Evolutionary conservation across 1,140 invertebrate genomes (phyloP), one percentile per base, ranked within the genome.

Genomic region (Lasioglossum albipes): DNA sequence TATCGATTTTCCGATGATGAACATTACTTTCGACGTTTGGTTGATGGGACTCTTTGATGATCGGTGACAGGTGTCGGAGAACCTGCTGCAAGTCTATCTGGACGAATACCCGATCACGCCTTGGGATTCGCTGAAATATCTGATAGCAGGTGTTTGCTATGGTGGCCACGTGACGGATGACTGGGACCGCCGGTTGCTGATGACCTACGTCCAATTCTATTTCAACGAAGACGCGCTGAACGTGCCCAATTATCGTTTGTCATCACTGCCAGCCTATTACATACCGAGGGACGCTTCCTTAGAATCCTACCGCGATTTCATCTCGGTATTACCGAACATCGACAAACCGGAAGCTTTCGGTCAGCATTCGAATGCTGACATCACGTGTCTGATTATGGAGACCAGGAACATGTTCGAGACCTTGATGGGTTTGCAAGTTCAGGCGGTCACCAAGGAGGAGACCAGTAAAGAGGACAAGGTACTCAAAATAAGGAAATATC

Each of bases 121-220:
- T 2, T 98, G 97, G 97, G 97, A 97, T 87, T 97, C 98, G 65
- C 93, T 99, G 67, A 96, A 97, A 84, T 98, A 98, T 92, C 92
- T 98, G 62, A 97, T 98, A 91, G 97, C 97, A 6, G 97, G 97
- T 87, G 97, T 98, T 83, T 98, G 97, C 95, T 98, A 99, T 88
- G 98, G 98, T 27, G 98, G 98, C 0, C 98, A 98, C 92, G 97
- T 99, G 73, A 98, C 98, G 6, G 97, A 99, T 90, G 97, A 98
- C 91, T 98, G 97, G 97, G 98, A 98, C 93, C 95, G 97, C 85
- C 93, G 97, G 20, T 94, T 98, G 27, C 86, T 98, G 22, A 94
- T 95, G 75, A 97, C 96, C 2, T 98, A 98, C 89, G 96, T 97
- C 71, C 95, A 96, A 88, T 95, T 97, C 89, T 97, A 95, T 93